These are phyloP conservation scores for Agrotis ipsilon DNA, from an alignment of 2,888 invertebrate genomes.

Conservation along the genomic window DNA sequence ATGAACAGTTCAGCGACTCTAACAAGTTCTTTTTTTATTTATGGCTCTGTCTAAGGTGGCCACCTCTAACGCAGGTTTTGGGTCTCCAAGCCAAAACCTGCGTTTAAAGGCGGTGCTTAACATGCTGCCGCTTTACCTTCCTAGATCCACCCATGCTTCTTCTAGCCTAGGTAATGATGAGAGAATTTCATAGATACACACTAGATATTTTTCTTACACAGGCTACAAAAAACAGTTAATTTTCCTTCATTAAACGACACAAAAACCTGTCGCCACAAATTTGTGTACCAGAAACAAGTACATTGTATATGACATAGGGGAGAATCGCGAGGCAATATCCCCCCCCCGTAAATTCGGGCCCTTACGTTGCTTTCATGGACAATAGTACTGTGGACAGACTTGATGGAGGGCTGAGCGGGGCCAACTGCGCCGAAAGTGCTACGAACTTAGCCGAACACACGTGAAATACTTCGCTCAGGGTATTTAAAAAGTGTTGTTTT, in stretches of 20 bases:
- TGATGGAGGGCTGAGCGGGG: slow-evolving; percentile 81
- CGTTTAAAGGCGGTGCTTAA: too few species aligned
- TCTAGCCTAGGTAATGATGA: not conserved
- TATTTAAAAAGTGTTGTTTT: slow-evolving; percentile 54
- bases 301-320: slow-evolving; percentile 55
- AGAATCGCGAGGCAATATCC: slow-evolving; percentile 78
- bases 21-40: too few species aligned
- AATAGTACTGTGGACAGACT: slow-evolving; percentile 76
- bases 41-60: too few species aligned
- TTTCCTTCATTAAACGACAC: slow-evolving; percentile 8
- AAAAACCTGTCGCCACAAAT: slow-evolving; percentile 40
- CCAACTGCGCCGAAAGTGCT: slow-evolving; percentile 69
- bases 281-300: slow-evolving; percentile 49
- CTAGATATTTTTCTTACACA: slow-evolving; percentile 14
- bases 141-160: too few species aligned
- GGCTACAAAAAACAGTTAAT: not conserved
- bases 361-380: slow-evolving; percentile 83
- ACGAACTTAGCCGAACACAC: slow-evolving; percentile 59
- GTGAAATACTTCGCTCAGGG: slow-evolving; percentile 51
- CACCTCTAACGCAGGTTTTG: too few species aligned
- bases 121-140: too few species aligned
- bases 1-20: too few species aligned
- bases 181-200: slow-evolving; percentile 2
- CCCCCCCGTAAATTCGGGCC: slow-evolving; percentile 81
- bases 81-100: too few species aligned